Base-by-base conservation (phyloP, 2,113 vertebrate genomes). In the Erpornis zantholeuca region DNA sequence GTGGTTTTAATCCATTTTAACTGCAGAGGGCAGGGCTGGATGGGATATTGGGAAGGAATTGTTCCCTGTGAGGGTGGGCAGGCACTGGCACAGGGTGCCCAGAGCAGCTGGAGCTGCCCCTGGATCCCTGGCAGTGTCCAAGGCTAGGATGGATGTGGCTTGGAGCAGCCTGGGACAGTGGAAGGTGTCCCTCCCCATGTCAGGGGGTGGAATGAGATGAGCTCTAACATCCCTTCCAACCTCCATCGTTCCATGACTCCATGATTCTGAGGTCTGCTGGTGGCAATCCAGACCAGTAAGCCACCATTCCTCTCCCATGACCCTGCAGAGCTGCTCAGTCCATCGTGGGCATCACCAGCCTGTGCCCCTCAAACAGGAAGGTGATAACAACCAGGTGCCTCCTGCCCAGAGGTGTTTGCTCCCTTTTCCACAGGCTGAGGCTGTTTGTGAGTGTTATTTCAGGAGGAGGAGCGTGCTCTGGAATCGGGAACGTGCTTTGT, bases 51-150 rank as follows among this genome's bases (percentile, higher is more conserved):
- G 44, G 23, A 7, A 72, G 52, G 5, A 52, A n/a, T 66, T 33
- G 0, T 13, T 81, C 27, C 15, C 36, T 65, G 8, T 0, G 8
- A 31, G n/a, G 17, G 3, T 35, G 42, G 4, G 1, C 0, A 25
- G 35, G 54, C 15, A 33, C 38, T 53, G 38, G 64, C 40, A 53
- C 10, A 54, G 47, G 15, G 3, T 47, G 12, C 31, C 13, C 35
- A 65, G 68, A 36, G 36, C 0, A 65, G 59, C 50, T 72, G 59
- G 11, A 44, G 31, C 68, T 88, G 44, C 22, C 42, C 50, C 22
- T 76, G 25, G 31, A 69, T 47, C 47, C 64, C 23, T 29, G 63
- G 38, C 0, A 69, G 8, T 53, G 33, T 1, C 33, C 54, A 15
- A 69, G 33, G 38, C 27, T 33, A 28, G 45, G 45, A 0, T 69